Percentiles rank a stretch among this genome's conserved stretches.
These are phyloP conservation scores for Drosophila orena DNA, from an alignment of 1,140 invertebrate genomes.

Conservation along the genomic window DNA sequence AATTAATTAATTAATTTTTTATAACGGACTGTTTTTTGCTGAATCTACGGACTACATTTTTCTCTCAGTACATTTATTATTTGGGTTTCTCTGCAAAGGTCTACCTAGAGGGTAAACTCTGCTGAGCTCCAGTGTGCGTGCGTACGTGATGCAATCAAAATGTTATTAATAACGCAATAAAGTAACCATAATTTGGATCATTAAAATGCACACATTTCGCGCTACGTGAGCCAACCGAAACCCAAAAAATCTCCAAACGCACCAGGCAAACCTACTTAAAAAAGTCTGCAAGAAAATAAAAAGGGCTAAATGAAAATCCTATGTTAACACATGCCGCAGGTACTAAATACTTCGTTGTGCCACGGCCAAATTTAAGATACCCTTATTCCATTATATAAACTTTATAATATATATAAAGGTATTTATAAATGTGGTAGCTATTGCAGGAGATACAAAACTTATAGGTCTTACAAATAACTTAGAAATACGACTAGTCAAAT, in stretches of 20 bases:
- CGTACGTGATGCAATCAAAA: constrained; percentile 82
- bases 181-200: constrained; percentile 81
- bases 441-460: no score
- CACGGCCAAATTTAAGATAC: background rate
- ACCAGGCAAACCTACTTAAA: constrained; percentile 33
- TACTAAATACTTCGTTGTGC: constrained; percentile 11
- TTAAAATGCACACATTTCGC: constrained; percentile 79
- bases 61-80: constrained; percentile 4
- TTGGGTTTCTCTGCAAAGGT: constrained; percentile 21
- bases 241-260: constrained; percentile 19
- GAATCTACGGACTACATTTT: background rate
- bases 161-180: constrained; percentile 83
- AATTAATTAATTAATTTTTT: no score
- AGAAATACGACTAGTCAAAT: no score
- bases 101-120: constrained; percentile 17
- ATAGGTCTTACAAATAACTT: no score
- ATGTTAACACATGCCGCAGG: constrained; percentile 26
- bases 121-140: constrained; percentile 48
- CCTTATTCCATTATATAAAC: background rate
- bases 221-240: constrained; percentile 58
- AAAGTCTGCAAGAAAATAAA: constrained; percentile 8
- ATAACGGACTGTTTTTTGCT: no score
- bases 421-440: no score
- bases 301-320: constrained; percentile 22
- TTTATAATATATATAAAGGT: no score